phyloP scores from a whole-genome alignment of 2,113 vertebrate genomes.

The Epinephelus lanceolatus region DNA sequence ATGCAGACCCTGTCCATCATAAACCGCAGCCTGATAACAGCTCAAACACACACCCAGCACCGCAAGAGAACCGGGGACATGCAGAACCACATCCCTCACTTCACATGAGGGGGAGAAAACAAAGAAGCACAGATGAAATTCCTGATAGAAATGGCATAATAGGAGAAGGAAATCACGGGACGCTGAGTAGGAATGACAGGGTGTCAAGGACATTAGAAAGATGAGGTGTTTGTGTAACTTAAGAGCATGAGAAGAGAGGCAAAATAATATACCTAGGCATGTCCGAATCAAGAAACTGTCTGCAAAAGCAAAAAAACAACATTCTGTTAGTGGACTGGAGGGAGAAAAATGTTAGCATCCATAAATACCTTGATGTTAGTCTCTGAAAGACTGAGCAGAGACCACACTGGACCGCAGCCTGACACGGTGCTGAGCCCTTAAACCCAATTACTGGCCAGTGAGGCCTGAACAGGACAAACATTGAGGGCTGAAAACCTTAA shows the following conservation, averaged over 20 bases:
- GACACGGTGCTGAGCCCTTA: slow-evolving; percentile 27
- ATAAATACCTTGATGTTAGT: slow-evolving; percentile 61
- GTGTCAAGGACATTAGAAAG: slow-evolving; percentile 42
- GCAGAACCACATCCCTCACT: slow-evolving; percentile 58
- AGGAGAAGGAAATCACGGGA: slow-evolving; percentile 29
- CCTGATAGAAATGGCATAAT: slow-evolving; percentile 54
- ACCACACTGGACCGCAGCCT: slow-evolving; percentile 38
- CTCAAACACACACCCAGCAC: slow-evolving; percentile 73
- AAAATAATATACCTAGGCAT: slow-evolving; percentile 98
- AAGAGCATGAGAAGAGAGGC: slow-evolving; percentile 70
- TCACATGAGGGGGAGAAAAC: slow-evolving; percentile 39
- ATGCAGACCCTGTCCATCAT: slow-evolving; percentile 73
- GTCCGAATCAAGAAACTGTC: slow-evolving; percentile 99
- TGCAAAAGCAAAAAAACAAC: slow-evolving; percentile 95
- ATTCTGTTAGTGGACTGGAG: slow-evolving; percentile 92
- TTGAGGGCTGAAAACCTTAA: background rate
- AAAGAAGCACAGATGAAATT: slow-evolving; percentile 49
- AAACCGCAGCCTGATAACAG: slow-evolving; percentile 53
- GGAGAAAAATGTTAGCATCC: slow-evolving; percentile 78
- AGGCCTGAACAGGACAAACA: background rate
- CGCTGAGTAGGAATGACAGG: slow-evolving; percentile 39
- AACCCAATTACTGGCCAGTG: background rate
- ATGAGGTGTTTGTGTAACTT: slow-evolving; percentile 58
- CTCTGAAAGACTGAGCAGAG: slow-evolving; percentile 49
- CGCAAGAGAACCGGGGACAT: slow-evolving; percentile 56